Conservation (phyloP, 2,888 invertebrate genomes). For the Melieria omissa region DNA sequence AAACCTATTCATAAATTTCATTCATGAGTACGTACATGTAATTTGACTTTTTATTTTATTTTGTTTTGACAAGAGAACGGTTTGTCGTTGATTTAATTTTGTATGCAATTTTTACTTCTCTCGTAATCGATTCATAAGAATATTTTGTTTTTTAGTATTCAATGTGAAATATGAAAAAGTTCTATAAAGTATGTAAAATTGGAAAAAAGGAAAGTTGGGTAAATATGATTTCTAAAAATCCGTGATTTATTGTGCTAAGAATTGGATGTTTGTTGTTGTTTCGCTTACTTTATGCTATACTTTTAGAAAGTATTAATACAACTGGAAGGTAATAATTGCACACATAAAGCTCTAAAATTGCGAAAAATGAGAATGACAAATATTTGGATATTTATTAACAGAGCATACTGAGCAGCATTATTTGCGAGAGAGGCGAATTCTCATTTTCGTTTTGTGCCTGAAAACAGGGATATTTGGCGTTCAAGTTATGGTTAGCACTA, state of each 20-base stretch:
- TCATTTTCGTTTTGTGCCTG: no score
- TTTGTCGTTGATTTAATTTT: not conserved
- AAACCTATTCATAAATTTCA: constrained; percentile 25
- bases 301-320: no score
- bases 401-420: no score
- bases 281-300: not conserved
- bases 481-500: no score
- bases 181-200: not conserved
- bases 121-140: constrained; percentile 1
- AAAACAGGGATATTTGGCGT: no score
- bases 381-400: no score
- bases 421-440: no score
- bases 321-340: no score
- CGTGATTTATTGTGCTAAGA: not conserved
- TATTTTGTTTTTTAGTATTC: not conserved
- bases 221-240: not conserved
- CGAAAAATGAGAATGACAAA: no score
- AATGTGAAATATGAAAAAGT: no score
- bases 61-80: constrained; percentile 5
- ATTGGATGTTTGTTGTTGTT: not conserved
- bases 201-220: not conserved
- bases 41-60: not conserved
- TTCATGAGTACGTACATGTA: constrained; percentile 18
- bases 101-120: not conserved
- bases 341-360: no score